These are phyloP conservation scores for Hyaena hyaena DNA, from an alignment of 2,113 vertebrate species.

Conservation along the genomic window DNA sequence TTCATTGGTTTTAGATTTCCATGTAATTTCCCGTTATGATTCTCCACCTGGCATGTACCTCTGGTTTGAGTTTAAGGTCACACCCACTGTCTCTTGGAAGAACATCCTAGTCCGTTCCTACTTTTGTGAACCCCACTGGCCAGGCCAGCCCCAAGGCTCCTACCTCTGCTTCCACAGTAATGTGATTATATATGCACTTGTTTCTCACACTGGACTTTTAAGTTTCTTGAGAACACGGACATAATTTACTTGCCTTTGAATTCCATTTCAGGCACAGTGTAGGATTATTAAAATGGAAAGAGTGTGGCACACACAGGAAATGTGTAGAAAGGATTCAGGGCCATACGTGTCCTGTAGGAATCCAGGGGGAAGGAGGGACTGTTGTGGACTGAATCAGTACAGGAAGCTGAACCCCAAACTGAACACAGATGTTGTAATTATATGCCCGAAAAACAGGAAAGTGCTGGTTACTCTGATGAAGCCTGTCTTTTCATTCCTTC, in stretches of 20 bases:
- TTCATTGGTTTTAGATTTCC: neutral
- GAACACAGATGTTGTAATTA: neutral
- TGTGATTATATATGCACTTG: accelerated
- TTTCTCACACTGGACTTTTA: neutral
- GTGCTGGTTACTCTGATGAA: neutral
- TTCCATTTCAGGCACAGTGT: neutral
- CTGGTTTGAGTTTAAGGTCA: neutral
- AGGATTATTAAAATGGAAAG: neutral
- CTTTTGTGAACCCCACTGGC: neutral
- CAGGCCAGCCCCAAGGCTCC: neutral
- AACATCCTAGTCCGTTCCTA: neutral
- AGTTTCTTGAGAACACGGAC: neutral
- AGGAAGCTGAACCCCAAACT: neutral
- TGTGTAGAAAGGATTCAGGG: neutral
- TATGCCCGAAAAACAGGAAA: neutral
- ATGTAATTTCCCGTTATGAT: neutral
- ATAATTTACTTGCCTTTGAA: neutral
- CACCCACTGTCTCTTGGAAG: neutral
- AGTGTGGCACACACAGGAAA: neutral
- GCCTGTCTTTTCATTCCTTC: neutral
- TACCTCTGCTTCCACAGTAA: neutral
- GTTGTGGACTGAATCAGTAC: neutral
- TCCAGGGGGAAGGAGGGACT: neutral
- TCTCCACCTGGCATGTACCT: neutral
- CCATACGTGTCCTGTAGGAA: neutral